Evolutionary conservation across 2,113 vertebrate genomes (phyloP).

Genomic region (Passer domesticus): DNA sequence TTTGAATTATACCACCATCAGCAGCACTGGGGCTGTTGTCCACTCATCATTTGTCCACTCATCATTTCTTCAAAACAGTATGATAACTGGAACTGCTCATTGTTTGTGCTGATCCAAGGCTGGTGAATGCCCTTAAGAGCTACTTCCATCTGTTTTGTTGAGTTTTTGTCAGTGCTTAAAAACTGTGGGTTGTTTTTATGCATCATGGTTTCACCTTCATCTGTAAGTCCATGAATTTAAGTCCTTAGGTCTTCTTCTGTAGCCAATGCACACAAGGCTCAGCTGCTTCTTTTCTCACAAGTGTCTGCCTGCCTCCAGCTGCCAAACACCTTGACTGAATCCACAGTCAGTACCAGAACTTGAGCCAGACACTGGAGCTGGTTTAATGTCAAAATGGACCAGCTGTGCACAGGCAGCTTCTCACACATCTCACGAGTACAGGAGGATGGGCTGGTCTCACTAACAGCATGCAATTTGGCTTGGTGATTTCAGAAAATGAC

Average conservation of each 20-base stretch:
- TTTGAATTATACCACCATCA: background rate
- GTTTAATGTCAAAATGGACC: background rate
- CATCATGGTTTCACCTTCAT: background rate
- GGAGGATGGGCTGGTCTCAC: background rate
- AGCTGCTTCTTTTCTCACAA: background rate
- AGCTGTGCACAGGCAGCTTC: background rate
- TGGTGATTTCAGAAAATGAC: constrained; percentile 83
- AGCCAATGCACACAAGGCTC: background rate
- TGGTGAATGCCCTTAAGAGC: background rate
- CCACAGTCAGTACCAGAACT: background rate
- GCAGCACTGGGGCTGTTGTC: background rate
- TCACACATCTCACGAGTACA: background rate
- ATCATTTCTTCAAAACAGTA: background rate
- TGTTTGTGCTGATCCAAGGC: background rate
- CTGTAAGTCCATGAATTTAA: background rate
- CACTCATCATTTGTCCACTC: background rate
- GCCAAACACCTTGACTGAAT: background rate
- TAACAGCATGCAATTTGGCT: background rate
- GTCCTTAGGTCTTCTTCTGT: background rate
- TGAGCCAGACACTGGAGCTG: background rate
- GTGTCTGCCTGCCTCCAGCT: background rate
- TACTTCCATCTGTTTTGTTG: background rate
- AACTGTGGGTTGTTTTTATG: background rate
- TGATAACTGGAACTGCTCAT: background rate
- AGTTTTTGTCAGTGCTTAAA: background rate